These are phyloP conservation scores for Alauda arvensis DNA, from an alignment of 2,797 vertebrate species.

Conservation along the genomic window DNA sequence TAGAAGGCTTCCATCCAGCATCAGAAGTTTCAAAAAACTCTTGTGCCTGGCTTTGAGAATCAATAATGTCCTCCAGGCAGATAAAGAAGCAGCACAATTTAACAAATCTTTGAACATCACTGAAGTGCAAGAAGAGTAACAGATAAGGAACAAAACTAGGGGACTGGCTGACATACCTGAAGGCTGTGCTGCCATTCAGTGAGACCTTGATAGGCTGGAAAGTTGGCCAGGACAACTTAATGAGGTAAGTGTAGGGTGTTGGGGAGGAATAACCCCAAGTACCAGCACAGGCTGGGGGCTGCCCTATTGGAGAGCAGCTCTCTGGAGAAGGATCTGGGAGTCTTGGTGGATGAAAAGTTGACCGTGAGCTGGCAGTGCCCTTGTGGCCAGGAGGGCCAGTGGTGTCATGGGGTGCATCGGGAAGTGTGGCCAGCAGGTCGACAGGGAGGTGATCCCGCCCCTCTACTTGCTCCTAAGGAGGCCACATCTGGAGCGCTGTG, in stretches of 20 bases:
- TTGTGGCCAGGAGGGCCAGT: neutral
- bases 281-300: neutral
- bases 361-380: neutral
- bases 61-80: neutral
- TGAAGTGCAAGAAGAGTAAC: neutral
- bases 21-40: neutral
- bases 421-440: neutral
- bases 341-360: rapidly evolving
- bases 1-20: neutral
- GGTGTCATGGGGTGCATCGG: rapidly evolving
- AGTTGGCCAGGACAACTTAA: neutral
- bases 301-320: neutral
- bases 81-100: neutral
- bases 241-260: neutral
- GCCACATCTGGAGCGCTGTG: neutral
- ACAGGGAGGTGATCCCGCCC: neutral
- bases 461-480: rapidly evolving
- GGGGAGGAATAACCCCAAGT: neutral
- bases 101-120: neutral
- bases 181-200: neutral
- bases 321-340: neutral
- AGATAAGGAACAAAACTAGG: neutral
- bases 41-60: neutral
- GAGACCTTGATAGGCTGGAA: neutral
- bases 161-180: neutral